These are phyloP conservation scores for Spongilla lacustris DNA, from an alignment of 37 sponge, comb jelly and placozoan species.

Conservation along the genomic window DNA sequence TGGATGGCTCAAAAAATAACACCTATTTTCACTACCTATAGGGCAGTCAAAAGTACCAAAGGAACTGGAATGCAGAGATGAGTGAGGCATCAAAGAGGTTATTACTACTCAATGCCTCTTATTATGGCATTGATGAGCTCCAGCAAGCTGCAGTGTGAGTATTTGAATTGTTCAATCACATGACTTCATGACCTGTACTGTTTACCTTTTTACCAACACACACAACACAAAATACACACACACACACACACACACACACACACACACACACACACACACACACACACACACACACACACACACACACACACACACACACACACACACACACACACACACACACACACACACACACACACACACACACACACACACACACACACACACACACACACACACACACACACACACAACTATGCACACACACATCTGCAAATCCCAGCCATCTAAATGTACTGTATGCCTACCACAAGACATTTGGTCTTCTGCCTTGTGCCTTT, in stretches of 20 bases:
- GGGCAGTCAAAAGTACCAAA: background rate
- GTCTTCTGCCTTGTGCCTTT: background rate
- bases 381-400: too few relatives aligned
- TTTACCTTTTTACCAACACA: background rate
- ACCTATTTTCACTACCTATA: background rate
- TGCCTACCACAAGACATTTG: slow-evolving; percentile 15
- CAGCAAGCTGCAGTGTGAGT: slow-evolving; percentile 46
- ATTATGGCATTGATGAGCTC: slow-evolving; percentile 35
- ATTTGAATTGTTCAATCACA: background rate
- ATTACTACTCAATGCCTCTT: slow-evolving; percentile 31
- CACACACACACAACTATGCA: too few relatives aligned
- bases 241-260: too few relatives aligned
- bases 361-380: too few relatives aligned
- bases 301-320: too few relatives aligned
- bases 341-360: too few relatives aligned
- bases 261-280: too few relatives aligned
- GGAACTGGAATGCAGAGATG: slow-evolving; percentile 36
- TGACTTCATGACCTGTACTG: background rate
- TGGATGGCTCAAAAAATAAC: background rate
- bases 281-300: too few relatives aligned
- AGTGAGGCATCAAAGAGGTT: slow-evolving; percentile 13
- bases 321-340: too few relatives aligned
- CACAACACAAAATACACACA: too few relatives aligned
- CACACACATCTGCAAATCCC: background rate
- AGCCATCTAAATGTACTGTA: background rate